Base-by-base conservation (phyloP, 2,113 vertebrate genomes). In the Glaucomys volans region DNA sequence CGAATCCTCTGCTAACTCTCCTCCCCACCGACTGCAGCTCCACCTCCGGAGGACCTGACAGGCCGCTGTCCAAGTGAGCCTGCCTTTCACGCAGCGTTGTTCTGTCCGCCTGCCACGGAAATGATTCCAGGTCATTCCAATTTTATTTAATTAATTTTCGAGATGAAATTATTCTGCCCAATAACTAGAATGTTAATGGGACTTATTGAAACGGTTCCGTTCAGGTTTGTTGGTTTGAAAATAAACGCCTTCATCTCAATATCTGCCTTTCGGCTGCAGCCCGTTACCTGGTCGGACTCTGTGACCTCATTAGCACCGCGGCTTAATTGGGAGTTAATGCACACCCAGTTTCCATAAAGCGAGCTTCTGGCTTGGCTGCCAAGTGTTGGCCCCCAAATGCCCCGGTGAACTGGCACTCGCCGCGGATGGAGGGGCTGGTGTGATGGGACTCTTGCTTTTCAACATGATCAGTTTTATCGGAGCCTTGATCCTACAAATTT, bases 201-300 rank as follows among this genome's bases (percentile, higher is more conserved):
- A 98, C 97, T 97, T 96, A 98, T 92, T 71, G 98, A 97, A 98
- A 97, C 98, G 98, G 96, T 96, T 98, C 95, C 94, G 98, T 98
- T 98, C 98, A 97, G 98, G 95, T 97, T 98, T 99, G 98, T 98
- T 98, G 98, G 96, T 98, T 98, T 87, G 96, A 98, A 98, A 98
- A 98, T 98, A 98, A 98, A 98, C 74, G 87, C 97, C 98, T 98
- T 98, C 98, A 95, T 98, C 98, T 98, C 42, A 96, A 94, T 98
- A 97, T 98, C 98, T 98, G 97, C 98, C 98, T 98, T 98, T 98
- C 95, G 96, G 97, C 97, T 81, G 90, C 97, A 98, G 97, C 96
- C 97, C 79, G 91, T 98, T 98, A 99, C 98, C 97, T 96, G 85
- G 97, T 98, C 98, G 97, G 97, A 98, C 97, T 47, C 97, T 40